Base-by-base conservation (phyloP, 2,797 vertebrate genomes). In the Macroramphosus scolopax region DNA sequence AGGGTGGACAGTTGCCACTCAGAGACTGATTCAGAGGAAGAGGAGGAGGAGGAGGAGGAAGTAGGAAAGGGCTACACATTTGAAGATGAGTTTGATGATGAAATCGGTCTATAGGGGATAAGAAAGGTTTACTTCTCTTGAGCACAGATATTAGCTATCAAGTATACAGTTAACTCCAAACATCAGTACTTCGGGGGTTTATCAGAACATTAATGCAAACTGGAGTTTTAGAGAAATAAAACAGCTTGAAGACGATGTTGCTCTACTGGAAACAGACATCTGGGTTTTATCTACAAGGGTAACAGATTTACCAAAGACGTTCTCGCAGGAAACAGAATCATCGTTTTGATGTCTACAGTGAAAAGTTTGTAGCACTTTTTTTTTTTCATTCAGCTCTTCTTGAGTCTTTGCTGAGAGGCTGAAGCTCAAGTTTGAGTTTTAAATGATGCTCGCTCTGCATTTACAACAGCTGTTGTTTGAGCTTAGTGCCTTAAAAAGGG, bases 71-170 rank as follows among this genome's bases (percentile, higher is more conserved):
- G 86, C 52, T 91, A 92, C 75, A 87, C 86, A 1, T 92, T 92
- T 62, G 92, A 92, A 63, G 89, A 93, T 8, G 90, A 92, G 75
- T 91, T 89, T 36, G 92, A 94, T 65, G 91, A 92, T 40, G 91
- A 93, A 51, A 91, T 94, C 1, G 91, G 92, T 52, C 81, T 93
- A 85, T 94, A 93, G 85, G 64, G 50, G 34, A 58, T 2, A 25
- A 10, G 14, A 28, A 17, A 24, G 15, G 8, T 15, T 34, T 35
- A n/a, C n/a, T n/a, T n/a, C n/a, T n/a, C n/a, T n/a, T n/a, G n/a
- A n/a, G n/a, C n/a, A 17, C 13, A 58, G 12, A 44, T 71, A 26
- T 63, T 77, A 66, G 51, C 66, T 79, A 75, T 73, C 38, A 48
- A 54, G 30, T 47, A 65, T 64, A 71, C 60, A 54, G 58, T 60